A percentile compares a stretch with the other conserved stretches of the same genome.
phyloP scores from a whole-genome alignment of 2,888 invertebrate species.

The Watsonalla cultraria region DNA sequence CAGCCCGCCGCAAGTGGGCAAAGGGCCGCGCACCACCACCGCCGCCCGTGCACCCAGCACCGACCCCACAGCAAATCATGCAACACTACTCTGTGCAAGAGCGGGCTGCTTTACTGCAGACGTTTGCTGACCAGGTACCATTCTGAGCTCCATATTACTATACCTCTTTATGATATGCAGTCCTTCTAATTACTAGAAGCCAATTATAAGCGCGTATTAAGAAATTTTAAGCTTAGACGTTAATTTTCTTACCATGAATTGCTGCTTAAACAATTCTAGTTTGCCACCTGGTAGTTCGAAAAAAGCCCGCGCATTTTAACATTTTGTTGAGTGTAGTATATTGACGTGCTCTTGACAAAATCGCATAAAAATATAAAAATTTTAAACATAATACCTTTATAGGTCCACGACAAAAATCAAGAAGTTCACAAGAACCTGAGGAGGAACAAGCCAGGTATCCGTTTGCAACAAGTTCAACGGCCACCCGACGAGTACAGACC shows the following conservation, averaged over 20 bases:
- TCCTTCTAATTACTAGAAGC: too few species aligned
- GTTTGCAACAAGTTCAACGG: constrained; percentile 73
- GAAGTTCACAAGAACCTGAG: constrained; percentile 82
- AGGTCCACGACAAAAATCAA: constrained; percentile 84
- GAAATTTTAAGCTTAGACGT: too few species aligned
- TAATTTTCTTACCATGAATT: too few species aligned
- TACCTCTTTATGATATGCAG: background rate
- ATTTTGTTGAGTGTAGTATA: too few species aligned
- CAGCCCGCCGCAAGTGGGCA: constrained; percentile 79
- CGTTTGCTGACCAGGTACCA: constrained; percentile 65
- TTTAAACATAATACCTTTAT: constrained; percentile 4
- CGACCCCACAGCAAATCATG: constrained; percentile 47
- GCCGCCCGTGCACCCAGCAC: constrained; percentile 51
- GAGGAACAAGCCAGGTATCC: constrained; percentile 80
- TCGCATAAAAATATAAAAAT: background rate
- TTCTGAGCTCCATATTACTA: background rate
- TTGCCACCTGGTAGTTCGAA: too few species aligned
- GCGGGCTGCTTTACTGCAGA: constrained; percentile 63
- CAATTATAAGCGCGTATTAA: too few species aligned
- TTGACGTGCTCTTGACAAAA: too few species aligned
- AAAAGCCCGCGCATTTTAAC: too few species aligned
- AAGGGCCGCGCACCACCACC: constrained; percentile 62
- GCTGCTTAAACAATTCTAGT: constrained; percentile 2
- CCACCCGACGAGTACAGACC: constrained; percentile 78
- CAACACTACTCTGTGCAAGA: constrained; percentile 69